Percentiles rank a stretch among this genome's conserved stretches.
phyloP scores from a whole-genome alignment of 1,140 invertebrate species.

The Trachymyrmex septentrionalis region DNA sequence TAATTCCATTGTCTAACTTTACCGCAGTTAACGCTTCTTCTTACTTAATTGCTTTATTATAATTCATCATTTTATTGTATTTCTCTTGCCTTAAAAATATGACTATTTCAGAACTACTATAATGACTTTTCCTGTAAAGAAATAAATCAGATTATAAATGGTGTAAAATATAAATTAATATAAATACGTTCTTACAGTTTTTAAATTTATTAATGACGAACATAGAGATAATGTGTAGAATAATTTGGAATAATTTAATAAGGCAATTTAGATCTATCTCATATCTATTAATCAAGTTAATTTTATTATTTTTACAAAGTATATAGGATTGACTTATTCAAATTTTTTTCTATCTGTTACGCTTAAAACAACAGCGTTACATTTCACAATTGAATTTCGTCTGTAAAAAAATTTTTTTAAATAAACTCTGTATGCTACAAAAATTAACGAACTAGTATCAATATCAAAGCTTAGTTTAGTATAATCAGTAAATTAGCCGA shows the following conservation, averaged over 20 bases:
- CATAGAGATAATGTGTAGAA: not conserved
- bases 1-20: no score
- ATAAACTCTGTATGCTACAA: not conserved
- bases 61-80: no score
- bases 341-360: not conserved
- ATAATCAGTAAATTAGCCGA: slow-evolving; percentile 58
- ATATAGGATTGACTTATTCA: not conserved
- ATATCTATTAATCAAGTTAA: not conserved
- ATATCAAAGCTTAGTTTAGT: slow-evolving; percentile 30
- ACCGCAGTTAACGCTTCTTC: no score
- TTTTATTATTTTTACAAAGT: not conserved
- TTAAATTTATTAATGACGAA: not conserved
- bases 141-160: not conserved
- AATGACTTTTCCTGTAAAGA: no score
- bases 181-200: not conserved
- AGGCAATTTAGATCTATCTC: not conserved
- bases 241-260: not conserved
- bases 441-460: slow-evolving; percentile 33
- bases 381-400: slow-evolving; percentile 19
- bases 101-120: no score
- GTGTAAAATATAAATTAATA: not conserved
- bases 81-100: no score
- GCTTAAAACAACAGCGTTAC: not conserved
- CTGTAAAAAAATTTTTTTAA: not conserved
- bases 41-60: no score